Evolutionary conservation across 2,888 invertebrate genomes (phyloP).

Genomic region (Microctonus brassicae): DNA sequence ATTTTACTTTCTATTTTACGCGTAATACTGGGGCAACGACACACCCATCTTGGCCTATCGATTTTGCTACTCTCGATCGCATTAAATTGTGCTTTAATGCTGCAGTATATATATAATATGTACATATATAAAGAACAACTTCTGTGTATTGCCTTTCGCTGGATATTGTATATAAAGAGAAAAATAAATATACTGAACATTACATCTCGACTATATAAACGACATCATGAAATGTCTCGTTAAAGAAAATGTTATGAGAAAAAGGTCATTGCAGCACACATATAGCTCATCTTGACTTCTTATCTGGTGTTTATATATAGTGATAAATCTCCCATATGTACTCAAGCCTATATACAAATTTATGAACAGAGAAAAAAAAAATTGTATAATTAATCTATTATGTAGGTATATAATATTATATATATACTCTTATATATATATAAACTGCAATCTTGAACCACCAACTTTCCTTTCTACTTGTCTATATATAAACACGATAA

Average conservation of each 20-base stretch:
- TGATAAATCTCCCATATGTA: background rate
- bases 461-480: constrained; percentile 40
- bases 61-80: constrained; percentile 28
- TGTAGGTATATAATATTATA: no score
- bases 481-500: constrained; percentile 28
- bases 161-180: background rate
- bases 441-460: constrained; percentile 10
- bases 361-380: no score
- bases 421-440: background rate
- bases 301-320: background rate
- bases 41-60: constrained; percentile 23
- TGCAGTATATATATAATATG: no score
- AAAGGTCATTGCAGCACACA: constrained; percentile 29
- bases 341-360: background rate
- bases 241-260: background rate
- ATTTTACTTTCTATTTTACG: constrained; percentile 59
- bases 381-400: no score
- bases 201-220: background rate
- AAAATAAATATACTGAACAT: background rate
- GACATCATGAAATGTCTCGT: background rate
- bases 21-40: constrained; percentile 45
- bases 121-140: constrained; percentile 5
- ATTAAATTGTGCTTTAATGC: background rate
- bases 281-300: constrained; percentile 9
- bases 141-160: background rate